These are phyloP conservation scores for Climacteris rufus DNA, from an alignment of 2,113 vertebrate genomes.

Conservation along the genomic window DNA sequence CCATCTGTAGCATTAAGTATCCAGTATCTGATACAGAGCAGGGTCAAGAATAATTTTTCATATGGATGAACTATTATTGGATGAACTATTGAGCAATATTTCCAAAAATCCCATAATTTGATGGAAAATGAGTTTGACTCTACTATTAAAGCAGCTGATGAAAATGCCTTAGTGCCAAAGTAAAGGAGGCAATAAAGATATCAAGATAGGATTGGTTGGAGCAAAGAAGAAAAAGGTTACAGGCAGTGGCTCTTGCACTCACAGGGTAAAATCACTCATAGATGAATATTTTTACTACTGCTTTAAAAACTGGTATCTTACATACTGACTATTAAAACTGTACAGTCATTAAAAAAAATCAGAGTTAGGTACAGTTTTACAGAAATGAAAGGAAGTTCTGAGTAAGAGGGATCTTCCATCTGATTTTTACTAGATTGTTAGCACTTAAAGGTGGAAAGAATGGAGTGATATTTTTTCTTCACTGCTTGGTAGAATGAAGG, in stretches of 20 bases:
- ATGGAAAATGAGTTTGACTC: constrained; percentile 25
- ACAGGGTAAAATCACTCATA: not conserved
- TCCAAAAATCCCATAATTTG: not conserved
- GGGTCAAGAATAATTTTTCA: constrained; percentile 2
- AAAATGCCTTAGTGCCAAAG: not conserved
- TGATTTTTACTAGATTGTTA: not conserved
- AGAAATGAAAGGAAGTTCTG: not conserved
- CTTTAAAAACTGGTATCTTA: not conserved
- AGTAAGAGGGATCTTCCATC: not conserved
- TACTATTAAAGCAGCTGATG: not conserved
- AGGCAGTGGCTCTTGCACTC: not conserved
- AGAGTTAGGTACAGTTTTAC: not conserved
- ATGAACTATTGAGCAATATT: not conserved
- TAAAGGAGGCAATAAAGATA: not conserved
- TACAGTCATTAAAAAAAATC: not conserved
- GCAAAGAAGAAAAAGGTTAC: not conserved
- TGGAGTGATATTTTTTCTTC: not conserved
- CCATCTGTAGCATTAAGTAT: not conserved
- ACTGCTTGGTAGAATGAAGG: not conserved
- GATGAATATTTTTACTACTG: not conserved
- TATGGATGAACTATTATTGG: not conserved
- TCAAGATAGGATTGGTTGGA: not conserved
- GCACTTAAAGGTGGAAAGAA: not conserved
- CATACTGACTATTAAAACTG: not conserved
- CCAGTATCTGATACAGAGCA: not conserved